Conservation (phyloP, 2,113 vertebrate genomes). For the Chloropsis cyanopogon region DNA sequence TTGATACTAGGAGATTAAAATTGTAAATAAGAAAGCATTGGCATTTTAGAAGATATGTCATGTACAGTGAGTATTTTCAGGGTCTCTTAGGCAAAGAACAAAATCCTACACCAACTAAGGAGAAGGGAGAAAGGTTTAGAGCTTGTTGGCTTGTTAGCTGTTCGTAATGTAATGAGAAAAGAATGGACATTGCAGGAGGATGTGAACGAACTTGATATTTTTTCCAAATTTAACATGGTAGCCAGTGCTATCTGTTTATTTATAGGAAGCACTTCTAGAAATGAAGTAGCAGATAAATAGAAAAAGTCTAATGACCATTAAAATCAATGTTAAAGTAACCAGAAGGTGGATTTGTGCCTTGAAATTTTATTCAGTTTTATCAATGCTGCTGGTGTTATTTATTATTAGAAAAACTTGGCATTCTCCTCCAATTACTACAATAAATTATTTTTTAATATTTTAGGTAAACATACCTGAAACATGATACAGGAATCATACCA, state of each 20-base stretch:
- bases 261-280: background rate
- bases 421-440: background rate
- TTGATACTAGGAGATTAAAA: background rate
- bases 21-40: background rate
- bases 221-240: background rate
- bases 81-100: background rate
- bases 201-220: background rate
- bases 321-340: background rate
- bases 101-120: background rate
- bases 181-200: background rate
- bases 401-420: background rate
- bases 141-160: background rate
- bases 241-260: background rate
- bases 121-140: background rate
- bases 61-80: background rate
- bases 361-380: background rate
- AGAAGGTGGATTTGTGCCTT: background rate
- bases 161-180: background rate
- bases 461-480: background rate
- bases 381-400: background rate
- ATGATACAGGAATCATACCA: background rate
- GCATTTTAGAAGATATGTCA: background rate
- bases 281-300: background rate
- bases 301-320: background rate
- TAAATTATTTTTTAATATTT: background rate